A percentile compares a stretch with the other conserved stretches of the same genome.
Evolutionary conservation across 2,888 invertebrate genomes (phyloP).

Genomic region (Heliconius aoede): DNA sequence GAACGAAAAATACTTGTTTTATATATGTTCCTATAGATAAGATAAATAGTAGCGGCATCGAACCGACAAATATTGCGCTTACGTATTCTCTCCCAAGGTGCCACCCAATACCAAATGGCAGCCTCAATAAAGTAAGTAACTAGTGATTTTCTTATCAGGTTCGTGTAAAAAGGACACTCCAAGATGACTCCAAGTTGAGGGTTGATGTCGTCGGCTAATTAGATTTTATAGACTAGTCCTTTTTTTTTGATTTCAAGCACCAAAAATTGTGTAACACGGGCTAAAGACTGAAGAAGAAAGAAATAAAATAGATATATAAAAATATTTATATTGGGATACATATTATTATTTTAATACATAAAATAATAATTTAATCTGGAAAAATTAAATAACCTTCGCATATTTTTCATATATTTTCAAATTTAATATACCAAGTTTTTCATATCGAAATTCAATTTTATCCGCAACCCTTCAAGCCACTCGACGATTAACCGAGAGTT

Average conservation of each 20-base stretch:
- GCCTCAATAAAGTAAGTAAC: no score
- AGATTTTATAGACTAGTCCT: background rate
- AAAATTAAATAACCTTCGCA: background rate
- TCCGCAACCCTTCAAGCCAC: slow-evolving; percentile 42
- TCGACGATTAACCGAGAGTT: slow-evolving; percentile 62
- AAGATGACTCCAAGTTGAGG: background rate
- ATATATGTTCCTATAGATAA: no score
- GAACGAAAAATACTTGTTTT: no score
- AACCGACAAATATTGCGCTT: no score
- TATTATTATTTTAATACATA: background rate
- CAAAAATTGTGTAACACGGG: background rate
- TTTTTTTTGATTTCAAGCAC: background rate
- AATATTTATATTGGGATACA: background rate
- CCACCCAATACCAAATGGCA: no score
- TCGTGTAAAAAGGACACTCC: no score
- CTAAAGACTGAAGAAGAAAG: no score
- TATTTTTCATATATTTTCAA: slow-evolving; percentile 2
- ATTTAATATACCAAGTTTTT: slow-evolving; percentile 24
- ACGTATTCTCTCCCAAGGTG: no score
- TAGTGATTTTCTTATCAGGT: no score
- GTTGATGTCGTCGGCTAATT: background rate
- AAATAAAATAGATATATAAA: no score
- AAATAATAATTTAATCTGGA: background rate
- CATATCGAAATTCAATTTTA: slow-evolving; percentile 26
- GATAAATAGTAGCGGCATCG: no score